phyloP scores from a whole-genome alignment of 2,797 vertebrate species.

The Percopsis omiscomaycus region DNA sequence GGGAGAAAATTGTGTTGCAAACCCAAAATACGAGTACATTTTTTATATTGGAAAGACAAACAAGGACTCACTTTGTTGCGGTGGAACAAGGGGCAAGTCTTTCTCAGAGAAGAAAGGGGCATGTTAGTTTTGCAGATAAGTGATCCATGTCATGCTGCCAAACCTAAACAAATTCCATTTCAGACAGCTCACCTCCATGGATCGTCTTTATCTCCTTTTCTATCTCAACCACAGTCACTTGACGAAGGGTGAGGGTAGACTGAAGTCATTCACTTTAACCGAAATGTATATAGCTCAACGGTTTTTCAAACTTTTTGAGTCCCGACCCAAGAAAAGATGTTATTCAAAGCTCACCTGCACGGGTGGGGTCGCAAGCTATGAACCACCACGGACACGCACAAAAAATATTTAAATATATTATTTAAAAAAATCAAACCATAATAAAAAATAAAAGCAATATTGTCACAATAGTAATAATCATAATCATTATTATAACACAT shows the following conservation, averaged over 20 bases:
- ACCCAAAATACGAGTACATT: slow-evolving; percentile 41
- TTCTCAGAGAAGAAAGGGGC: slow-evolving; percentile 64
- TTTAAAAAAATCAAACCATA: no score
- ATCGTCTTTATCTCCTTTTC: slow-evolving; percentile 70
- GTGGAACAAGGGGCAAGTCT: slow-evolving; percentile 59
- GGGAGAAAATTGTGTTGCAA: slow-evolving; percentile 26
- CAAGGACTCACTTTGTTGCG: slow-evolving; percentile 69
- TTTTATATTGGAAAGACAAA: slow-evolving; percentile 69
- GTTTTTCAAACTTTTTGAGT: no score
- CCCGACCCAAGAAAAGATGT: no score
- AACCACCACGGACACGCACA: no score
- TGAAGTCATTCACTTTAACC: slow-evolving; percentile 32
- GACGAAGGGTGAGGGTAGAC: slow-evolving; percentile 50
- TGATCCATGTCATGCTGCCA: slow-evolving; percentile 75
- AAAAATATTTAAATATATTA: no score
- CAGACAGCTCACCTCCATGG: slow-evolving; percentile 74
- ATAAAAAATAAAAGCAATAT: no score
- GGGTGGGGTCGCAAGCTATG: no score
- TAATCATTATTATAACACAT: no score
- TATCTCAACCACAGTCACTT: slow-evolving; percentile 69
- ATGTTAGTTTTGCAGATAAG: slow-evolving; percentile 80
- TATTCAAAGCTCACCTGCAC: no score
- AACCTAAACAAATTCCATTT: slow-evolving; percentile 83
- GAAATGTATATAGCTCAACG: no score
- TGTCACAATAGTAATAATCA: no score